These are phyloP conservation scores for Enteromius anoplus DNA, from an alignment of 2,797 vertebrate species.

Conservation along the genomic window DNA sequence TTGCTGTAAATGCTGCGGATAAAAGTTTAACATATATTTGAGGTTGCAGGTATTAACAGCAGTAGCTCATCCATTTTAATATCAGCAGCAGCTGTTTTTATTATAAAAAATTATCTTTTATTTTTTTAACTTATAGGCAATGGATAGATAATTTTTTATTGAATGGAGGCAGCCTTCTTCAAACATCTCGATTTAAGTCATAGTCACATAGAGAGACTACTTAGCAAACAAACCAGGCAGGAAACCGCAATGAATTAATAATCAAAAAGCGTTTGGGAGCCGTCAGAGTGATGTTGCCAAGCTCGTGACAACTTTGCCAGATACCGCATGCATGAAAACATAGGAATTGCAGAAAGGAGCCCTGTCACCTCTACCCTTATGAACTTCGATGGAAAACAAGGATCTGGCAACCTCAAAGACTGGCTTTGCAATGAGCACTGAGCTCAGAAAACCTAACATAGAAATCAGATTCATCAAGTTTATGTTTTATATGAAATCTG, in stretches of 20 bases:
- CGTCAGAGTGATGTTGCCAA: conserved; percentile 46
- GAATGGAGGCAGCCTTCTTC: not conserved
- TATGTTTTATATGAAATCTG: not conserved
- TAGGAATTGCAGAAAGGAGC: conserved; percentile 35
- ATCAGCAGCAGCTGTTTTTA: conserved; percentile 44
- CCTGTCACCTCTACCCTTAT: conserved; percentile 40
- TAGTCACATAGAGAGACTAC: conserved; percentile 40
- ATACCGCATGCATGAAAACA: conserved; percentile 48
- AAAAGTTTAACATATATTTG: conserved; percentile 39
- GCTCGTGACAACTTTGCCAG: conserved; percentile 54
- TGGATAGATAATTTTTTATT: conserved; percentile 32
- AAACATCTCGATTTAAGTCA: no score
- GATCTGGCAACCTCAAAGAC: conserved; percentile 48
- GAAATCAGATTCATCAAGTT: not conserved
- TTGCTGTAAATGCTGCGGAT: conserved; percentile 48
- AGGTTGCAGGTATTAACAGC: conserved; percentile 44
- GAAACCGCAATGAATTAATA: conserved; percentile 57
- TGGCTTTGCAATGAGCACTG: conserved; percentile 23
- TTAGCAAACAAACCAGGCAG: conserved; percentile 55
- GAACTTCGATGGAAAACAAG: conserved; percentile 44
- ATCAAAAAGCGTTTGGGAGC: conserved; percentile 56
- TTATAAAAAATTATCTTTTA: conserved; percentile 46
- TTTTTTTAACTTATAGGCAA: conserved; percentile 36
- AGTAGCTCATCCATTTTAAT: conserved; percentile 38
- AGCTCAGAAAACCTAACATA: conserved; percentile 22